Conservation (phyloP, 1,140 invertebrate species). For the Saccostrea echinata region DNA sequence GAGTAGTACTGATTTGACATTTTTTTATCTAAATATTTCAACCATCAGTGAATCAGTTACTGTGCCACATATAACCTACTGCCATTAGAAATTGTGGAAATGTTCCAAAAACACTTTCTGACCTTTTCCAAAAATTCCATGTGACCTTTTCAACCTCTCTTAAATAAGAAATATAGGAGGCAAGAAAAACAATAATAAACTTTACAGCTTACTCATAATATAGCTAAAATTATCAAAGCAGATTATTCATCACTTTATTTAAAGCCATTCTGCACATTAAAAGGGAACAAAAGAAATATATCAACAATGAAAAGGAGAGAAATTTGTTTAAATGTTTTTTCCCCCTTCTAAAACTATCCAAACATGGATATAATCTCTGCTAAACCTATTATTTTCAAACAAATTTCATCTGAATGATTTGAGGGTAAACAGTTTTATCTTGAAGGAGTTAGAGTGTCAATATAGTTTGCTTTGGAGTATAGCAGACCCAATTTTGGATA, state of each 20-base stretch:
- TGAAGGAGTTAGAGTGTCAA: slow-evolving; percentile 31
- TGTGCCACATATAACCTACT: background rate
- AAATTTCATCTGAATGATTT: slow-evolving; percentile 30
- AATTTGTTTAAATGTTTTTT: background rate
- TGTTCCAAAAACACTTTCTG: background rate
- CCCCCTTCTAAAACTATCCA: background rate
- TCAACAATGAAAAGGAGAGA: background rate
- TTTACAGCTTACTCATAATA: background rate
- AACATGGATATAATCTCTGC: slow-evolving; percentile 21
- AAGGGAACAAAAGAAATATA: background rate
- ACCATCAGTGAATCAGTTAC: background rate
- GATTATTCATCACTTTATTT: background rate
- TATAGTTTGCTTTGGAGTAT: background rate
- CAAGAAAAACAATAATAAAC: background rate
- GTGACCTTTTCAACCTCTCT: no score
- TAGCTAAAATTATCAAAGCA: background rate
- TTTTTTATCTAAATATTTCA: background rate
- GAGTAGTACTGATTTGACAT: background rate
- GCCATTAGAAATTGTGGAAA: background rate
- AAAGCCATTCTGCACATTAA: background rate
- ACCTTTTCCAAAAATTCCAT: background rate
- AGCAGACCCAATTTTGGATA: background rate
- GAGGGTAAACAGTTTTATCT: slow-evolving; percentile 24
- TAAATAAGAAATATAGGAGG: no score
- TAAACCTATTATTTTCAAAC: slow-evolving; percentile 38